Evolutionary conservation across 2,113 vertebrate genomes (phyloP).

Genomic region (Vimba vimba): DNA sequence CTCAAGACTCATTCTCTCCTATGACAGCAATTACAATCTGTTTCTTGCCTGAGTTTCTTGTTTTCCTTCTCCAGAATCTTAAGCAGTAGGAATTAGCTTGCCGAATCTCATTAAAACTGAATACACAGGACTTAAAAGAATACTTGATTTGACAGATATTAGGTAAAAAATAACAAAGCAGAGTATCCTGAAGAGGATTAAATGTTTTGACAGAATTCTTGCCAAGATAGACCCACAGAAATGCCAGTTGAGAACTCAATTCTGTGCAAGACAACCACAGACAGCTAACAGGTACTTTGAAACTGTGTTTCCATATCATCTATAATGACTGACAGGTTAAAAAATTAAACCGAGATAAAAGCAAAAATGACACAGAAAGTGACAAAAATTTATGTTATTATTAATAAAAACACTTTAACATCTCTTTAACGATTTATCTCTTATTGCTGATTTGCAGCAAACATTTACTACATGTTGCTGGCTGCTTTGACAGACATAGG

Average conservation of each 20-base stretch:
- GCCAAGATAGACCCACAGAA: slow-evolving; percentile 44
- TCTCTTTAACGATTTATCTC: neutral
- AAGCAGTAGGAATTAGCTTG: slow-evolving; percentile 8
- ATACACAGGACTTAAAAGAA: slow-evolving; percentile 34
- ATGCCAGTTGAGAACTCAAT: slow-evolving; percentile 22
- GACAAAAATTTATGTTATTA: neutral
- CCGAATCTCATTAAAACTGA: slow-evolving; percentile 22
- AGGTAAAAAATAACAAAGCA: slow-evolving; percentile 41
- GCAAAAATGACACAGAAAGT: neutral
- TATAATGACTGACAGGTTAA: neutral
- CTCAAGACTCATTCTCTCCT: neutral
- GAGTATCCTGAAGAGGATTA: slow-evolving; percentile 23
- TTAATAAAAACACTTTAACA: neutral
- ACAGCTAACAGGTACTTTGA: neutral
- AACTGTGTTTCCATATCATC: neutral
- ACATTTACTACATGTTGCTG: neutral
- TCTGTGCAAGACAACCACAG: slow-evolving; percentile 4
- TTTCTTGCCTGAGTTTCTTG: neutral
- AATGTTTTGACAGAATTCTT: slow-evolving; percentile 45
- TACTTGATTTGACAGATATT: slow-evolving; percentile 26
- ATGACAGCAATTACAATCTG: neutral
- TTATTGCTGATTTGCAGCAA: neutral
- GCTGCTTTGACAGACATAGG: neutral
- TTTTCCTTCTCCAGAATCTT: neutral
- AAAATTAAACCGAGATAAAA: neutral